phyloP scores from a whole-genome alignment of 2,797 vertebrate genomes.

The Sebastes melanostomus region DNA sequence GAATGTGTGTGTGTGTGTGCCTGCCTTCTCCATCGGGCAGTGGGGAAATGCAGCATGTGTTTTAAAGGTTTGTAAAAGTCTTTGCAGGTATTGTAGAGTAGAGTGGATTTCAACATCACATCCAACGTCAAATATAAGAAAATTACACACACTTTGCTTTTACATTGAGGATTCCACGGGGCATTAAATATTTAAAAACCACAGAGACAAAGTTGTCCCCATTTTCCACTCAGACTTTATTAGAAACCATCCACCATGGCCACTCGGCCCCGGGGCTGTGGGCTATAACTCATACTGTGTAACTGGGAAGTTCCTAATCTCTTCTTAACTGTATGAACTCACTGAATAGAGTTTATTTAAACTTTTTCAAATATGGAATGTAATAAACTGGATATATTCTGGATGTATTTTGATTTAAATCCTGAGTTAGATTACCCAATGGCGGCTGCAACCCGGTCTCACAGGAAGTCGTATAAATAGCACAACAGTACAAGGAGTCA shows the following conservation, averaged over 20 bases:
- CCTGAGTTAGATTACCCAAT: neutral
- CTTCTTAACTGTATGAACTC: neutral
- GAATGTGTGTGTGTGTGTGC: neutral
- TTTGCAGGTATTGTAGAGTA: slow-evolving; percentile 11
- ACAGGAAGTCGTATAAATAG: no score
- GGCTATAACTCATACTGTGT: slow-evolving; percentile 1
- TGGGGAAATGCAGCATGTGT: slow-evolving; percentile 20
- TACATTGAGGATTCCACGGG: neutral
- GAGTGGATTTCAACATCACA: slow-evolving; percentile 5
- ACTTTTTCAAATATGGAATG: neutral
- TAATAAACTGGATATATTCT: neutral
- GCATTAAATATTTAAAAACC: neutral
- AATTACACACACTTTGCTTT: slow-evolving; percentile 7
- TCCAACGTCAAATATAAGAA: slow-evolving; percentile 10
- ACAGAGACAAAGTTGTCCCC: neutral
- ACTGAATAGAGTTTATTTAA: neutral
- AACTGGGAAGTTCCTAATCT: slow-evolving; percentile 1
- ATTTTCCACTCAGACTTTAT: slow-evolving; percentile 17
- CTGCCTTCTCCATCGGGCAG: neutral
- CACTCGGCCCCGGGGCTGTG: neutral
- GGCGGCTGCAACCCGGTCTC: no score
- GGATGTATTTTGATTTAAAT: neutral
- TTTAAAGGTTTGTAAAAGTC: slow-evolving; percentile 23
- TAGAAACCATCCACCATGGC: neutral
- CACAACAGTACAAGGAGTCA: no score